These are phyloP conservation scores for Megathymus violae DNA, from an alignment of 1,140 invertebrate species.

Conservation along the genomic window DNA sequence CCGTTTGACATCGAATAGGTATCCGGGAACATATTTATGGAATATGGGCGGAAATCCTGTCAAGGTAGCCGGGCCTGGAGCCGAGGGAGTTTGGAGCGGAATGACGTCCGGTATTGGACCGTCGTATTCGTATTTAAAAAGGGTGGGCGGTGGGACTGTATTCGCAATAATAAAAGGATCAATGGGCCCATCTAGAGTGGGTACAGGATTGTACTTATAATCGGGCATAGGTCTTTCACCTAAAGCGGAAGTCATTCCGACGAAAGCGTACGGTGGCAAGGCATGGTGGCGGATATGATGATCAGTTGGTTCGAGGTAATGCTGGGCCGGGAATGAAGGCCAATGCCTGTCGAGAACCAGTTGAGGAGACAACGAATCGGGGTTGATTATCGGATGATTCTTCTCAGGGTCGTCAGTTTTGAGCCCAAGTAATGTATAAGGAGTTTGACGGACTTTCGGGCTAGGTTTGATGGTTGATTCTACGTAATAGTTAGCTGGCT, in stretches of 20 bases:
- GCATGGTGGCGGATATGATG: conserved; percentile 66
- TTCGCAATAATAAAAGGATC: conserved; percentile 67
- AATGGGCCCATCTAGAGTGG: conserved; percentile 65
- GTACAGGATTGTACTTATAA: conserved; percentile 74
- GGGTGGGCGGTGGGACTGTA: conserved; percentile 58
- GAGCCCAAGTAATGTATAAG: conserved; percentile 67
- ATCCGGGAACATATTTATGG: conserved; percentile 75
- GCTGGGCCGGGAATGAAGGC: conserved; percentile 76
- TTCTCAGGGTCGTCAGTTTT: conserved; percentile 65
- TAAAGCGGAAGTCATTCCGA: conserved; percentile 73
- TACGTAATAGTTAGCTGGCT: conserved; percentile 70
- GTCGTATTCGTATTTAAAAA: conserved; percentile 75
- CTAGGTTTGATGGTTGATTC: conserved; percentile 62
- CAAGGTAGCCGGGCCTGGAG: conserved; percentile 67
- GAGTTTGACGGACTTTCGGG: conserved; percentile 51
- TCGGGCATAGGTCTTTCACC: conserved; percentile 66
- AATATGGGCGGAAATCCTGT: conserved; percentile 76
- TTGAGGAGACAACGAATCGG: conserved; percentile 71
- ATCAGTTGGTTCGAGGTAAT: conserved; percentile 68
- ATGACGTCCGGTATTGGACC: conserved; percentile 71
- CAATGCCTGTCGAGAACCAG: conserved; percentile 66
- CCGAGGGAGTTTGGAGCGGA: conserved; percentile 56
- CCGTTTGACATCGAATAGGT: conserved; percentile 72
- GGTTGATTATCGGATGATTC: conserved; percentile 64
- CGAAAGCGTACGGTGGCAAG: conserved; percentile 66